Evolutionary conservation across 2,888 invertebrate genomes (phyloP).

Genomic region (Idaea straminata): DNA sequence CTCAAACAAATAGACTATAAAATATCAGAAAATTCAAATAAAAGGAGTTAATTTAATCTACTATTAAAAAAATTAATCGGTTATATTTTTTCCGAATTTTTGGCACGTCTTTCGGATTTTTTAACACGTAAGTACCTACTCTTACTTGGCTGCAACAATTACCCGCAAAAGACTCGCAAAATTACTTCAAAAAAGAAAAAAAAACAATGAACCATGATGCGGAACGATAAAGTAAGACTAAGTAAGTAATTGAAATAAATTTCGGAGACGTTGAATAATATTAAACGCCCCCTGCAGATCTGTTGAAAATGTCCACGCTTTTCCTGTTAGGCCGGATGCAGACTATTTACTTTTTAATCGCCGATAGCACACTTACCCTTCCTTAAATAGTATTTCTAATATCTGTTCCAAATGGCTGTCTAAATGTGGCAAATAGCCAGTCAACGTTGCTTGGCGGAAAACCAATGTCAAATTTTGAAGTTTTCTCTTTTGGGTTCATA

Average conservation of each 20-base stretch:
- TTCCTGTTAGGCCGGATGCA: neutral
- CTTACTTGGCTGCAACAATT: neutral
- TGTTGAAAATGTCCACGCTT: neutral
- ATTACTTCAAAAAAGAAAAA: neutral
- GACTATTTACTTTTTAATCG: neutral
- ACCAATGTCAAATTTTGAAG: too few species aligned
- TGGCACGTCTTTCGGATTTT: neutral
- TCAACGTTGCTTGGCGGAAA: too few species aligned
- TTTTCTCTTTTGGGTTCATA: too few species aligned
- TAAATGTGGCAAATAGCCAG: too few species aligned
- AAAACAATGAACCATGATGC: neutral
- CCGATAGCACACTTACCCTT: too few species aligned
- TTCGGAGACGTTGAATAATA: neutral
- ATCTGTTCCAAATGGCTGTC: too few species aligned
- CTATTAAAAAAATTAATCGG: too few species aligned
- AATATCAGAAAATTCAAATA: too few species aligned
- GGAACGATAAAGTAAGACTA: neutral
- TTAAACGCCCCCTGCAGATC: slow-evolving; percentile 1
- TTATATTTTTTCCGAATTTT: too few species aligned
- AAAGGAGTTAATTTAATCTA: too few species aligned
- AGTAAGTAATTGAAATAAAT: slow-evolving; percentile 1
- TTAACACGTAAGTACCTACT: neutral
- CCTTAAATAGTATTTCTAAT: too few species aligned
- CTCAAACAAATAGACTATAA: too few species aligned
- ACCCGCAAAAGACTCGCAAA: neutral